Base-by-base conservation (phyloP, 2,797 vertebrate genomes). In the Arctocebus calabarensis region DNA sequence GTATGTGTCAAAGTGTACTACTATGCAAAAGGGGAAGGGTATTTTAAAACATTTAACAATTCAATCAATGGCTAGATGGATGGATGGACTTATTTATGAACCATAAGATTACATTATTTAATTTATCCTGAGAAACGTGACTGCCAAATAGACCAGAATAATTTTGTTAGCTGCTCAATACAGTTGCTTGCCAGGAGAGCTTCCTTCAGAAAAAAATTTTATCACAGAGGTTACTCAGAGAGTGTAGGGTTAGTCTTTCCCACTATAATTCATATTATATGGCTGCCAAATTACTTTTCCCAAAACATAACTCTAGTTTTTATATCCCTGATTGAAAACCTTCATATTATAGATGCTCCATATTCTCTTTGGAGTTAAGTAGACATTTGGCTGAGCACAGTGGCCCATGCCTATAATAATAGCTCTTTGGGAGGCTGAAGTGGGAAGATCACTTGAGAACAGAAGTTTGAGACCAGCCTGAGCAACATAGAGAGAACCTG, bases 61-160 rank as follows among this genome's bases (percentile, higher is more conserved):
- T 84, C 13, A 0, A 34, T 74, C 55, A 61, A 48, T 55, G 37
- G 32, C 52, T 88, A 25, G 11, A n/a, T 70, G 71, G 29, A 68
- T 82, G 52, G 37, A 29, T 57, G 29, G 48, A 88, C 25, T 84
- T 73, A 86, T 40, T 91, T 91, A 88, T 0, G 2, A 94, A 79
- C 37, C 64, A 61, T 82, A 84, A 78, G 25, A 84, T 77, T 84
- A 43, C 59, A 83, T 90, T 40, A 82, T 85, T 85, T 90, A 94
- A 92, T 94, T 96, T 83, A 84, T 81, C 29, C 81, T 66, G 61
- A 77, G 55, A 93, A 94, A 82, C 43, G 82, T 70, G 90, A 75
- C 55, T 34, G 75, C 40, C 40, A 79, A 71, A 61, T 59, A 88
- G 43, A 86, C 17, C 29, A 88, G 61, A 43, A 59, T 86, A 59